Evolutionary conservation across 2,888 invertebrate genomes (phyloP).

Genomic region (Trypoxylon attenuatum): DNA sequence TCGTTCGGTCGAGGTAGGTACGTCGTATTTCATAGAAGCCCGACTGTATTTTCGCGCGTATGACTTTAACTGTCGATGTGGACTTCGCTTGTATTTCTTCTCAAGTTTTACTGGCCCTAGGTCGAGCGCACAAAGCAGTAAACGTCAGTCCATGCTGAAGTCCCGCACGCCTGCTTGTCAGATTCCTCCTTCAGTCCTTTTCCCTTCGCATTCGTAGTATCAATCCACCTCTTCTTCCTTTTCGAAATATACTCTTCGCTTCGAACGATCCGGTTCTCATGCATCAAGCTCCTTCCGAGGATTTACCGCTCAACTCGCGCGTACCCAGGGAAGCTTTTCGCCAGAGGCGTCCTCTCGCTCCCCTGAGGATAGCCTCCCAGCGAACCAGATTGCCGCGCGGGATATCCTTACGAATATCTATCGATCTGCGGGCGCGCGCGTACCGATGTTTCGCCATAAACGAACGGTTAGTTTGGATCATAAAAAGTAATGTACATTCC

Average conservation of each 20-base stretch:
- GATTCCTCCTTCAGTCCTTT: slow-evolving; percentile 38
- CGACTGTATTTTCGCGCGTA: slow-evolving; percentile 70
- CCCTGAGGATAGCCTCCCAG: no score
- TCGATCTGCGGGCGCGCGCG: no score
- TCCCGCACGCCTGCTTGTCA: slow-evolving; percentile 42
- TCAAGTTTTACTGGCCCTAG: slow-evolving; percentile 68
- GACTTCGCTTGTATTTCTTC: slow-evolving; percentile 68
- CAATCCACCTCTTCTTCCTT: slow-evolving; percentile 31
- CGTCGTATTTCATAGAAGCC: slow-evolving; percentile 68
- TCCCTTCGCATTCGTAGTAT: neutral
- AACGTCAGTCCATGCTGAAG: slow-evolving; percentile 62
- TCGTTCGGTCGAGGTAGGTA: slow-evolving; percentile 38
- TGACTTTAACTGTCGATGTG: slow-evolving; percentile 72
- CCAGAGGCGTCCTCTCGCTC: no score
- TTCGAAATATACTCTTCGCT: neutral
- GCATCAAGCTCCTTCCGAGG: no score
- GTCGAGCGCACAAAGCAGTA: slow-evolving; percentile 64
- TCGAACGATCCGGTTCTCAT: no score
- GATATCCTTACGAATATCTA: no score
- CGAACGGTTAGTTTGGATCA: no score
- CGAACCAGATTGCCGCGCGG: no score
- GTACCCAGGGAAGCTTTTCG: no score
- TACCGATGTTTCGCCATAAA: no score
- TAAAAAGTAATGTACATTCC: no score
- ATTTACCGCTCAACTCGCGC: no score